Percentiles rank a stretch among this genome's conserved stretches.
Conservation (phyloP, 2,113 vertebrate species). For the Protomyctophum bolini region DNA sequence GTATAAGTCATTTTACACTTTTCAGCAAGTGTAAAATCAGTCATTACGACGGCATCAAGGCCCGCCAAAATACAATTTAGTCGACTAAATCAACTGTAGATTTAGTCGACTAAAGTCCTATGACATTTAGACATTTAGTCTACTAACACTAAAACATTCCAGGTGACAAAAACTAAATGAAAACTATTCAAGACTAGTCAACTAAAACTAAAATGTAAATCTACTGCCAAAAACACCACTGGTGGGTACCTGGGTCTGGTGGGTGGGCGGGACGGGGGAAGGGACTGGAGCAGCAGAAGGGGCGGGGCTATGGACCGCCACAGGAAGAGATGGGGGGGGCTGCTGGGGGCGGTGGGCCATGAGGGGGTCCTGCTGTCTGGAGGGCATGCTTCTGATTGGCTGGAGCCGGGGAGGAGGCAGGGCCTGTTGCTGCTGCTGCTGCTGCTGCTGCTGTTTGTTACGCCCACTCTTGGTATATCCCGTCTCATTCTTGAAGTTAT, state of each 20-base stretch:
- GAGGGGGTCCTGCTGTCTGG: constrained; percentile 91
- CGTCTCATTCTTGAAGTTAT: constrained; percentile 98
- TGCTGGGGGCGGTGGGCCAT: constrained; percentile 59
- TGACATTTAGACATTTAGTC: no score
- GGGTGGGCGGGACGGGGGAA: constrained; percentile 14
- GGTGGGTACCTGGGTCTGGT: constrained; percentile 48
- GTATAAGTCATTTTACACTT: no score
- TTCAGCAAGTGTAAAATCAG: no score
- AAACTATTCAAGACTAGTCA: no score
- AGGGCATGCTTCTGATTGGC: constrained; percentile 73
- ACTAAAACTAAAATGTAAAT: no score
- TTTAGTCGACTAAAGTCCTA: no score
- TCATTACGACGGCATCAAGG: no score
- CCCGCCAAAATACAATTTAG: no score
- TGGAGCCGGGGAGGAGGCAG: constrained; percentile 81
- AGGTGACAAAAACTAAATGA: no score
- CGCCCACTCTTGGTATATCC: constrained; percentile 87
- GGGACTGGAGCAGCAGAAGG: constrained; percentile 34
- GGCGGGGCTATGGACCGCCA: not conserved
- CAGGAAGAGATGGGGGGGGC: constrained; percentile 17
- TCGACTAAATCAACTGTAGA: no score
- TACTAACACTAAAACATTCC: no score
- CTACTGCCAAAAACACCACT: not conserved
- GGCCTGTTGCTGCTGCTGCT: constrained; percentile 72
- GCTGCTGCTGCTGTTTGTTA: constrained; percentile 72